phyloP scores from a whole-genome alignment of 2,888 invertebrate species.

The Bellardia pandia region DNA sequence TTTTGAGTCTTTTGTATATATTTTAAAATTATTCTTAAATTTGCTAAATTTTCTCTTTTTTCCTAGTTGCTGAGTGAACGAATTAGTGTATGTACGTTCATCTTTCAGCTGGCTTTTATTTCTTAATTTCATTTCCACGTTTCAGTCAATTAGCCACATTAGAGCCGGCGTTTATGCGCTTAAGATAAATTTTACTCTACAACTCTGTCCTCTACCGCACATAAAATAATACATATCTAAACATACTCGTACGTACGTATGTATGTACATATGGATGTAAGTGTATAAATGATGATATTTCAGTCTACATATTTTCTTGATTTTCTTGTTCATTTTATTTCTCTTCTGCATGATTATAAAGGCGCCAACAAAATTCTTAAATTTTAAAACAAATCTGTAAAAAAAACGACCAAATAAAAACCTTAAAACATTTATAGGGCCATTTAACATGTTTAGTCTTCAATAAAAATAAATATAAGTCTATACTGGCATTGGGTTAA shows the following conservation, averaged over 20 bases:
- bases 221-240: constrained; percentile 17
- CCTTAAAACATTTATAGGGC: constrained; percentile 39
- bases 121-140: constrained; percentile 69
- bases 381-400: constrained; percentile 42
- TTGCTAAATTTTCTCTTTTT: background rate
- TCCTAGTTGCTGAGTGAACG: background rate
- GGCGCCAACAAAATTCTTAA: constrained; percentile 68
- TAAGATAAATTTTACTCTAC: constrained; percentile 56
- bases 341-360: constrained; percentile 49
- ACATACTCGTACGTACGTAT: background rate
- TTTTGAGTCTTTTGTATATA: constrained; percentile 48
- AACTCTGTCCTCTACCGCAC: constrained; percentile 5
- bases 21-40: background rate
- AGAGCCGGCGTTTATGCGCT: constrained; percentile 68
- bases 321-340: constrained; percentile 39
- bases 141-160: constrained; percentile 68
- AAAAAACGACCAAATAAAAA: constrained; percentile 13
- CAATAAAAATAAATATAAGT: constrained; percentile 16
- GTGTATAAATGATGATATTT: constrained; percentile 11
- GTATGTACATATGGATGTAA: background rate
- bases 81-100: background rate
- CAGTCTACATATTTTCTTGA: constrained; percentile 32
- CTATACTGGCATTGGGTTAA: background rate
- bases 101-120: constrained; percentile 52
- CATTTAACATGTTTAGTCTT: constrained; percentile 42